These are phyloP conservation scores for Amphimedon queenslandica DNA, from an alignment of 37 sponge, comb jelly and placozoan genomes.

Conservation along the genomic window DNA sequence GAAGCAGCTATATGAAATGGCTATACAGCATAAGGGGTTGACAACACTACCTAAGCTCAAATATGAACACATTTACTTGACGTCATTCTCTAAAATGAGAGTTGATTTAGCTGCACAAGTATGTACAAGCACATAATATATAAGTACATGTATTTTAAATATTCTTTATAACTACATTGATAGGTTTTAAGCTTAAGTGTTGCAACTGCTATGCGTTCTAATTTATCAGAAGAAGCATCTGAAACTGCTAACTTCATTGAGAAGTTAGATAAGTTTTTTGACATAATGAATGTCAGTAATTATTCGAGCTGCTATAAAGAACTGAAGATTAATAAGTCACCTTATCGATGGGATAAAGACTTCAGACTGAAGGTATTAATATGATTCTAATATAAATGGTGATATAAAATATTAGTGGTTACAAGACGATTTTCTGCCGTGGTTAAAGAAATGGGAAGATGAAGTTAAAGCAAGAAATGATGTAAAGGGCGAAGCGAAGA, in stretches of 20 bases:
- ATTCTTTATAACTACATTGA: too few relatives aligned
- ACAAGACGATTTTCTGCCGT: not conserved
- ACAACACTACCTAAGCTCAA: slow-evolving; percentile 2
- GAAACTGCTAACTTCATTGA: slow-evolving; percentile 14
- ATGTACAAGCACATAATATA: not conserved
- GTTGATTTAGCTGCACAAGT: too few relatives aligned
- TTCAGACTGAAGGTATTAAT: not conserved
- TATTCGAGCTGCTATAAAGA: not conserved
- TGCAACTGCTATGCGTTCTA: not conserved
- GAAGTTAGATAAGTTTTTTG: too few relatives aligned
- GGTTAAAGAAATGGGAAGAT: not conserved
- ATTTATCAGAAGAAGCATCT: not conserved
- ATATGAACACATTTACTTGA: slow-evolving; percentile 8
- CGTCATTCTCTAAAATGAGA: too few relatives aligned
- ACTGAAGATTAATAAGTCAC: slow-evolving; percentile 6
- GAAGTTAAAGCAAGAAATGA: not conserved
- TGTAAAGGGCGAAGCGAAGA: not conserved
- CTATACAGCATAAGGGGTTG: not conserved
- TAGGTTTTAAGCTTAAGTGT: slow-evolving; percentile 18
- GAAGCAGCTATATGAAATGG: not conserved
- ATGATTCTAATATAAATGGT: not conserved
- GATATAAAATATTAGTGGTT: slow-evolving; percentile 1
- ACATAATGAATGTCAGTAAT: slow-evolving; percentile 14
- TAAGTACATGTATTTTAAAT: too few relatives aligned
- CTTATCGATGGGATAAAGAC: slow-evolving; percentile 1